Percentiles rank a stretch among this genome's conserved stretches.
Conservation (phyloP, 2,113 vertebrate genomes). For the Chunga burmeisteri region DNA sequence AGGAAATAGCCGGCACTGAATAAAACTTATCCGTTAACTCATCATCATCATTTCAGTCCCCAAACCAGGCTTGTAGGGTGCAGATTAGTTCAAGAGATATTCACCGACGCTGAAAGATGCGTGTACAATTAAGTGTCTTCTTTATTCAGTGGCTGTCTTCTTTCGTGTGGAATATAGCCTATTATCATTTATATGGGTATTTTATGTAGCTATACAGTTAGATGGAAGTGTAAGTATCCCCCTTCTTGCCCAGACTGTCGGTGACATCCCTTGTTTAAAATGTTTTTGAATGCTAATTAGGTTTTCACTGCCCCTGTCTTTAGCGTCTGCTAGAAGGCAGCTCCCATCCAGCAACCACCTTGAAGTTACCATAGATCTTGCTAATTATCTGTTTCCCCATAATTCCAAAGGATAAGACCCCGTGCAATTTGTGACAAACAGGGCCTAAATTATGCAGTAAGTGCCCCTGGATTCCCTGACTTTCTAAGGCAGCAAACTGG, state of each 20-base stretch:
- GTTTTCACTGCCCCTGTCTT: slow-evolving; percentile 3
- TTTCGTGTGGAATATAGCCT: not conserved
- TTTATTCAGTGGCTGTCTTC: not conserved
- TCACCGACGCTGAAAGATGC: not conserved
- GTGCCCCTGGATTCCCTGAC: not conserved
- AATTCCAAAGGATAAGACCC: slow-evolving; percentile 9
- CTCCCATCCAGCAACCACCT: not conserved
- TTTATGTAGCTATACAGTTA: slow-evolving; percentile 1
- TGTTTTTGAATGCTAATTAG: slow-evolving; percentile 37
- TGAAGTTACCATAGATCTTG: slow-evolving; percentile 43
- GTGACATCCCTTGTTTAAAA: not conserved
- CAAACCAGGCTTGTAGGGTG: not conserved
- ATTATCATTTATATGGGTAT: slow-evolving; percentile 1
- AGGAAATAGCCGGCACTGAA: not conserved
- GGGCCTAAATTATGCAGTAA: slow-evolving; percentile 32
- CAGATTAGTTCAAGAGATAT: not conserved
- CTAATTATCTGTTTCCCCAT: slow-evolving; percentile 41
- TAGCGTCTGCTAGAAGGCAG: not conserved
- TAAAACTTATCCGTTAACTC: not conserved
- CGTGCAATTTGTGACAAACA: not conserved
- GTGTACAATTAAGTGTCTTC: not conserved
- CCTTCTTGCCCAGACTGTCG: not conserved
- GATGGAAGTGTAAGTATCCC: not conserved
- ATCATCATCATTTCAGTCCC: not conserved
- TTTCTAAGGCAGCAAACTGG: not conserved